phyloP scores from a whole-genome alignment of 2,797 vertebrate species.

The Phyllotis vaccarum region DNA sequence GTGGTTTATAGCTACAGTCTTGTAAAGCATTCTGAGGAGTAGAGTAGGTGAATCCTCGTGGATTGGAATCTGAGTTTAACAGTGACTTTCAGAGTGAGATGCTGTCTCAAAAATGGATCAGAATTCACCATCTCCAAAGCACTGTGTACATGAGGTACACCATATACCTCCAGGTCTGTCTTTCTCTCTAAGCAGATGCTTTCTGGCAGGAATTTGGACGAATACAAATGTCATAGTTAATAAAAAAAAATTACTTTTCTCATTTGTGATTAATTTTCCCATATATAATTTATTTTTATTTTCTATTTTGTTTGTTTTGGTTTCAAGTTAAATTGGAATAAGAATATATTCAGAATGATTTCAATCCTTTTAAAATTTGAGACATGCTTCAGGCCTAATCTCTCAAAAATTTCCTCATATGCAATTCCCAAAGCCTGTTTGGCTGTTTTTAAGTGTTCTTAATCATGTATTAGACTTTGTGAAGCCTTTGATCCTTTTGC shows the following conservation, averaged over 20 bases:
- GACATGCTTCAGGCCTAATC: background rate
- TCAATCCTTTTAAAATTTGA: background rate
- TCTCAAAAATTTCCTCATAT: background rate
- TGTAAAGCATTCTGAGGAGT: background rate
- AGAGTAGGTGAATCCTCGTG: background rate
- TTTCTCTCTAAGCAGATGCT: background rate
- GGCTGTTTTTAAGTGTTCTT: background rate
- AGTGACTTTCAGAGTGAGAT: background rate
- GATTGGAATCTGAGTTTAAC: background rate
- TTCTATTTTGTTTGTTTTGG: background rate
- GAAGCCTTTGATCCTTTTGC: accelerated
- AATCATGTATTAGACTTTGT: background rate
- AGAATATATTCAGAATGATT: conserved; percentile 19
- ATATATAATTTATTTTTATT: background rate
- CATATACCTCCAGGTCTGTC: background rate
- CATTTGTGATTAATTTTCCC: background rate
- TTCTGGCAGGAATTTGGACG: background rate
- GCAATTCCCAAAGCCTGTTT: background rate
- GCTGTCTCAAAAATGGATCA: background rate
- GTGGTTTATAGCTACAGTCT: background rate
- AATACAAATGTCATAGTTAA: background rate
- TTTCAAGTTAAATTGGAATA: background rate
- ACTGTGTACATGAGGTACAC: too few species aligned
- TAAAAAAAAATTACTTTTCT: background rate
- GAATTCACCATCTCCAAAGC: background rate